phyloP scores from a whole-genome alignment of 37 sponge, comb jelly and placozoan genomes.

The Ephydatia muelleri region DNA sequence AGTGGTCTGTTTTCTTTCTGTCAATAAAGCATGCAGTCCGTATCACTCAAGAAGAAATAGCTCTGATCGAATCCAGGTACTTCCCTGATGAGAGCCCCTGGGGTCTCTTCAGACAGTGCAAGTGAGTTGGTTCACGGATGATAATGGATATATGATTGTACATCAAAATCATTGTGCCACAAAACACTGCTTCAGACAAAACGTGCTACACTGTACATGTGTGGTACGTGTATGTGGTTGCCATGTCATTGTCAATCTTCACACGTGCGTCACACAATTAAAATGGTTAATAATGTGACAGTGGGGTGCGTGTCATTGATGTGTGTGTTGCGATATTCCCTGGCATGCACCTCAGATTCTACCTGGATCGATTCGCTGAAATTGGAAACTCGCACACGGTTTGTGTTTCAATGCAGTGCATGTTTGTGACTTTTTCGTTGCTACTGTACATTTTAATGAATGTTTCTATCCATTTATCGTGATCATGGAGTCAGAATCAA shows the following conservation, averaged over 20 bases:
- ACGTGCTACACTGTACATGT: too few species aligned
- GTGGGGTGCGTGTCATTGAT: neutral
- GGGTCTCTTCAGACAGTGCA: conserved; percentile 81
- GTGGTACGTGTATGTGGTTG: too few species aligned
- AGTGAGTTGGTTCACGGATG: conserved; percentile 14
- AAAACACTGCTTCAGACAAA: too few species aligned
- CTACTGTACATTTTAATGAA: too few species aligned
- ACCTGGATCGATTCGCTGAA: conserved; percentile 69
- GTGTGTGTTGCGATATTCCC: neutral
- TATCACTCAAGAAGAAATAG: conserved; percentile 58
- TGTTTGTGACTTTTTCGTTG: too few species aligned
- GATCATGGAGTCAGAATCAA: too few species aligned
- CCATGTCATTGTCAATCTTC: too few species aligned
- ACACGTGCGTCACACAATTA: too few species aligned
- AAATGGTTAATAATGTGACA: too few species aligned
- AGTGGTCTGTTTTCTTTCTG: neutral
- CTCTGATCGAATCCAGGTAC: conserved; percentile 65
- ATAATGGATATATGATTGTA: neutral
- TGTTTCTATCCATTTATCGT: too few species aligned
- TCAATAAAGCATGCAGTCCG: neutral
- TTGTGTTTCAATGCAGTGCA: neutral
- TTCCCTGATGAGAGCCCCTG: conserved; percentile 59
- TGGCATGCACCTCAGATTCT: conserved; percentile 52
- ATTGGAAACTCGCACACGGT: conserved; percentile 53
- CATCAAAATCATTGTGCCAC: too few species aligned